Evolutionary conservation across 2,888 invertebrate genomes (phyloP).

Genomic region (Chloroclystis v-ata): DNA sequence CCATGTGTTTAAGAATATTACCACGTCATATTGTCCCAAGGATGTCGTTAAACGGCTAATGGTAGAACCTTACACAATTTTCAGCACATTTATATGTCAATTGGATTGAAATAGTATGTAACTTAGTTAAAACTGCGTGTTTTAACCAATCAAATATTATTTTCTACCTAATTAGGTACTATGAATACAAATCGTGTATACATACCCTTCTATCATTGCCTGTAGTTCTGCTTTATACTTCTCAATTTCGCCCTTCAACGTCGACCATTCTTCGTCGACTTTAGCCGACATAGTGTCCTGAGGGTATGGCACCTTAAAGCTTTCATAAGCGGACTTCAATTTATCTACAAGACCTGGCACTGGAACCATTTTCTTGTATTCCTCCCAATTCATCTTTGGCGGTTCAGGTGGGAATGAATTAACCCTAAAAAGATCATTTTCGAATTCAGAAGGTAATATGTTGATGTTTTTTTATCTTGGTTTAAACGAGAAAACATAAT

Average conservation of each 20-base stretch:
- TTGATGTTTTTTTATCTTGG: too few relatives aligned
- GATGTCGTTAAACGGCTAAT: too few relatives aligned
- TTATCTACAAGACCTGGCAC: slow-evolving; percentile 53
- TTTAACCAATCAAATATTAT: too few relatives aligned
- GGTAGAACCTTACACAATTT: too few relatives aligned
- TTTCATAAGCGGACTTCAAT: slow-evolving; percentile 46
- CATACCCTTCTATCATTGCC: slow-evolving; percentile 46
- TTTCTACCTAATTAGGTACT: too few relatives aligned
- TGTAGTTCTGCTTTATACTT: slow-evolving; percentile 44
- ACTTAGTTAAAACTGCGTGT: too few relatives aligned
- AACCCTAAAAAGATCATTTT: slow-evolving; percentile 39
- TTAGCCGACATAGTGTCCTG: slow-evolving; percentile 42
- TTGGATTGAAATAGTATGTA: too few relatives aligned
- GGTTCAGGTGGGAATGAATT: slow-evolving; percentile 47
- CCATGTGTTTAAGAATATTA: too few relatives aligned
- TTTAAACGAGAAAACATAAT: background rate
- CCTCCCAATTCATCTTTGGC: slow-evolving; percentile 63
- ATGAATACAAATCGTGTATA: background rate
- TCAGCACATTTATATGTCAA: too few relatives aligned
- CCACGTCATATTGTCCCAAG: too few relatives aligned
- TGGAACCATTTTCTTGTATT: slow-evolving; percentile 51
- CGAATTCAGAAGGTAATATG: too few relatives aligned
- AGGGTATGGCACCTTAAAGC: slow-evolving; percentile 54
- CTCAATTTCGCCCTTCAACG: slow-evolving; percentile 47
- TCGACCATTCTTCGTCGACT: slow-evolving; percentile 59